Evolutionary conservation across 2,888 invertebrate genomes (phyloP).

Genomic region (Eristalinus aeneus): DNA sequence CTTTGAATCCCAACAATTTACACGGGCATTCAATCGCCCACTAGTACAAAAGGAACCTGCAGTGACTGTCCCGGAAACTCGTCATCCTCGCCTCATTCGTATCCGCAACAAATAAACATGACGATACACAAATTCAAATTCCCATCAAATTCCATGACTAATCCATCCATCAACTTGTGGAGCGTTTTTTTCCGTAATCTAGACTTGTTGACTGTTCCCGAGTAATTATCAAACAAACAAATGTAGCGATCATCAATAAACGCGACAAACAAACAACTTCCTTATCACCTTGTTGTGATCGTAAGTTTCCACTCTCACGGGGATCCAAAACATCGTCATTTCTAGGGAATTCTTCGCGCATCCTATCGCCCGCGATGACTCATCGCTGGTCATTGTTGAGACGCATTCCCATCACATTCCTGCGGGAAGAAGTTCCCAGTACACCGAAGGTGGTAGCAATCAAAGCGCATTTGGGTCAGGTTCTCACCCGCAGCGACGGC

Average conservation of each 20-base stretch:
- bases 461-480: background rate
- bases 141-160: constrained; percentile 16
- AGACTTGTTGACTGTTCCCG: background rate
- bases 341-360: constrained; percentile 42
- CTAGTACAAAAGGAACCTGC: background rate
- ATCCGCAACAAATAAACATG: background rate
- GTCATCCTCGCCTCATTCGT: constrained; percentile 10
- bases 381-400: constrained; percentile 3
- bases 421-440: constrained; percentile 10
- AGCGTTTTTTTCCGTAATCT: background rate
- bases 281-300: constrained; percentile 22
- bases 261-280: background rate
- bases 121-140: constrained; percentile 49
- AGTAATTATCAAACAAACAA: background rate
- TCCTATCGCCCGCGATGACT: constrained; percentile 17
- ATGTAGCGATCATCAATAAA: background rate
- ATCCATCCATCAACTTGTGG: constrained; percentile 6
- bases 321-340: constrained; percentile 18
- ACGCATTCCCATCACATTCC: constrained; percentile 33
- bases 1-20: background rate
- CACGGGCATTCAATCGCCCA: background rate
- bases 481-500: background rate
- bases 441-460: background rate
- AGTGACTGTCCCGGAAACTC: constrained; percentile 42
- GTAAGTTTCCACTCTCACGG: background rate